phyloP scores from a whole-genome alignment of 2,797 vertebrate genomes.

The Arnoldichthys spilopterus region DNA sequence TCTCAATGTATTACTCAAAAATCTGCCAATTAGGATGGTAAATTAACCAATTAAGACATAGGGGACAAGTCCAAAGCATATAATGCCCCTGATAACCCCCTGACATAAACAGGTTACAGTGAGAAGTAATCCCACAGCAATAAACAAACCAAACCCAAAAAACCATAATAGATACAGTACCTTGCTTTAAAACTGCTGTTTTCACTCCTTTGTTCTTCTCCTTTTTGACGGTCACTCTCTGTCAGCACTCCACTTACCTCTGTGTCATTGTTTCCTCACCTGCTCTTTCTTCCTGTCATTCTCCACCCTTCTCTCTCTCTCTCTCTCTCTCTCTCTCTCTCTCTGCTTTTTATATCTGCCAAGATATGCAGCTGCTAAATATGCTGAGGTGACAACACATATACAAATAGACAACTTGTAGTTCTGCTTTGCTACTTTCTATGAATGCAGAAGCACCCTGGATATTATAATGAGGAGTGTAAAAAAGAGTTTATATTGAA shows the following conservation, averaged over 20 bases:
- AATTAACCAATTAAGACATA: background rate
- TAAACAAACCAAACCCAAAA: background rate
- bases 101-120: background rate
- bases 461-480: too few species aligned
- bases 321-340: too few species aligned
- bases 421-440: too few species aligned
- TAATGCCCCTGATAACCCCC: too few species aligned
- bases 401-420: too few species aligned
- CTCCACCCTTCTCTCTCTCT: conserved; percentile 51
- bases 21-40: background rate
- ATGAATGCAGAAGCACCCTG: too few species aligned
- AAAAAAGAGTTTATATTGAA: too few species aligned
- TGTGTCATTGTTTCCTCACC: conserved; percentile 67
- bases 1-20: background rate
- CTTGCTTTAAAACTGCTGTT: conserved; percentile 31
- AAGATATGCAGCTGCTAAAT: too few species aligned
- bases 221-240: conserved; percentile 23
- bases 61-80: background rate
- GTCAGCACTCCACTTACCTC: conserved; percentile 46
- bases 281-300: conserved; percentile 69
- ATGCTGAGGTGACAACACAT: too few species aligned
- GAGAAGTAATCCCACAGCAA: background rate
- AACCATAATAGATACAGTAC: conserved; percentile 35
- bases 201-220: conserved; percentile 50
- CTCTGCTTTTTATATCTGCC: too few species aligned